Percentiles rank a stretch among this genome's conserved stretches.
Evolutionary conservation across 2,113 vertebrate species (phyloP).

Genomic region (Hydrochoerus hydrochaeris): DNA sequence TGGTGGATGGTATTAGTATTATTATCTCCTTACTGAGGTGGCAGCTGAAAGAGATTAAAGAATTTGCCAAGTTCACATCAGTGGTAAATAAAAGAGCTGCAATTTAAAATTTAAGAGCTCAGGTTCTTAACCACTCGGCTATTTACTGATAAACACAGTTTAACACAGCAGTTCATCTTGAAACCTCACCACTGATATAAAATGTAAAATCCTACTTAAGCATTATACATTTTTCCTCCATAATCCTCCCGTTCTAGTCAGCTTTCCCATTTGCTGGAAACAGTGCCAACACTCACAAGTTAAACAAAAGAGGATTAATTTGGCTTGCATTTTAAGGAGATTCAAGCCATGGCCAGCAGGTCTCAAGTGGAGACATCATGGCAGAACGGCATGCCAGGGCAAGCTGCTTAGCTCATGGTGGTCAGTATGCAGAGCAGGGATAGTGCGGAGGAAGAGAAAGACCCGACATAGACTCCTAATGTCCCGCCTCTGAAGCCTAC

Average conservation of each 20-base stretch:
- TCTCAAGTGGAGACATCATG: background rate
- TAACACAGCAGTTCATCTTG: background rate
- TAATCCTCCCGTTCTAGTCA: background rate
- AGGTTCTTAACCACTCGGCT: background rate
- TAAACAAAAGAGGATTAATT: background rate
- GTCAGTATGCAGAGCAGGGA: background rate
- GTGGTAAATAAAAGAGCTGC: background rate
- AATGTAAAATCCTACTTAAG: background rate
- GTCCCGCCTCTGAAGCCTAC: accelerated
- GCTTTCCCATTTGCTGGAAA: background rate
- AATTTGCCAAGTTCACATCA: background rate
- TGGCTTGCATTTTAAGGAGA: background rate
- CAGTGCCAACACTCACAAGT: background rate
- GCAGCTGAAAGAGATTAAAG: background rate
- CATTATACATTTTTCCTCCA: background rate
- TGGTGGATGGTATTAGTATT: background rate
- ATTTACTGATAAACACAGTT: background rate
- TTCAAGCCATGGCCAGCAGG: background rate
- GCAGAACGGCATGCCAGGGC: background rate
- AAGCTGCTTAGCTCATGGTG: background rate
- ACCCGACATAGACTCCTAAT: background rate
- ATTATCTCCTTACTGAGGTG: background rate
- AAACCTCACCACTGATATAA: background rate
- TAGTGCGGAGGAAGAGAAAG: background rate
- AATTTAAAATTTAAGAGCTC: slow-evolving; percentile 17